phyloP scores from a whole-genome alignment of 2,888 invertebrate species.

The Clitarchus hookeri region DNA sequence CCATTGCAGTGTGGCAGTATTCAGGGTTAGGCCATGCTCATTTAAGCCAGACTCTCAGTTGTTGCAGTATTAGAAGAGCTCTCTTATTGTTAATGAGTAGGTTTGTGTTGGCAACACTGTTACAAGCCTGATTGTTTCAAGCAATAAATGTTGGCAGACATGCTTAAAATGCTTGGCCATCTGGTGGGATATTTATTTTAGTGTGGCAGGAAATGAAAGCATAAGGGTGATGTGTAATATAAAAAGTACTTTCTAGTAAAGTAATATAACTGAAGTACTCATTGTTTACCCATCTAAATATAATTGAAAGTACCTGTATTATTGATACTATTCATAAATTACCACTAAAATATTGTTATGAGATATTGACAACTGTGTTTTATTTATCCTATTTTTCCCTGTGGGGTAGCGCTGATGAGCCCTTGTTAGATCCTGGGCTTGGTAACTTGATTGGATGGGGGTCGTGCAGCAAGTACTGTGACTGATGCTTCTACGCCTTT shows the following conservation, averaged over 20 bases:
- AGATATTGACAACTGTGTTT: slow-evolving; percentile 22
- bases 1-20: no score
- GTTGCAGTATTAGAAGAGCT: not conserved
- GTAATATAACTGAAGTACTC: slow-evolving; percentile 21
- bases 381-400: not conserved
- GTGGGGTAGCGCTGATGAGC: no score
- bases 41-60: not conserved
- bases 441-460: no score
- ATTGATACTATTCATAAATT: slow-evolving; percentile 39
- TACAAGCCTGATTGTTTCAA: not conserved
- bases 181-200: not conserved
- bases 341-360: slow-evolving; percentile 41
- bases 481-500: no score
- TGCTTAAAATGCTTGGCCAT: not conserved
- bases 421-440: no score
- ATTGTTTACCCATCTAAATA: slow-evolving; percentile 35
- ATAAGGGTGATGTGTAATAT: not conserved
- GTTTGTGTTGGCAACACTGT: not conserved
- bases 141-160: not conserved
- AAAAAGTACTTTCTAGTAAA: slow-evolving; percentile 3
- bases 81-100: slow-evolving; percentile 7
- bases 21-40: not conserved
- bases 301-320: slow-evolving; percentile 42
- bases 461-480: no score
- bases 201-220: not conserved